These are phyloP conservation scores for Sturnira hondurensis DNA, from an alignment of 2,113 vertebrate species.

Conservation along the genomic window DNA sequence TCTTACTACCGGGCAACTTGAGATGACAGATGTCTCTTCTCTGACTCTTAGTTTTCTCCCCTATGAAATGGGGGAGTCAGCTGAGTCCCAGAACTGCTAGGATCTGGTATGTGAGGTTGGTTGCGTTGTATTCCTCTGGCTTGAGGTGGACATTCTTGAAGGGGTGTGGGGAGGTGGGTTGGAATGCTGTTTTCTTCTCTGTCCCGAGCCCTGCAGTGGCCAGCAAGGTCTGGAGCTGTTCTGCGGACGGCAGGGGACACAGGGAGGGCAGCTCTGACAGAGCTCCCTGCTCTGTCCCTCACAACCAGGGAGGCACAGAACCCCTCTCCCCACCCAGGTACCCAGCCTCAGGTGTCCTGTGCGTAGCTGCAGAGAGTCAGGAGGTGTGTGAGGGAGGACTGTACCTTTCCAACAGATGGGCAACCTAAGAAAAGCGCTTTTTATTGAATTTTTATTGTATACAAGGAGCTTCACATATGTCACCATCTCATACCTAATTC, in stretches of 20 bases:
- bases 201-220: neutral
- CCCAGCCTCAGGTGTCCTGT: neutral
- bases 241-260: rapidly evolving
- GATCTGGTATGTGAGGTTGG: neutral
- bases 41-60: neutral
- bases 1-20: neutral
- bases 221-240: neutral
- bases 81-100: neutral
- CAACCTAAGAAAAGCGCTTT: neutral
- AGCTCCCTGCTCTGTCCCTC: neutral
- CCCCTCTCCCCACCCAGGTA: neutral
- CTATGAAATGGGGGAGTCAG: neutral
- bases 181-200: neutral
- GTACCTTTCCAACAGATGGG: neutral
- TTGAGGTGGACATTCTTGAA: neutral
- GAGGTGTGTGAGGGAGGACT: neutral
- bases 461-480: neutral
- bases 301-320: neutral
- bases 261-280: neutral
- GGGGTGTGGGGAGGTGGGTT: neutral
- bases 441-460: neutral
- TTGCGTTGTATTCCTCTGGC: neutral
- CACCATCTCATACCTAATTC: neutral
- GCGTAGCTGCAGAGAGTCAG: neutral
- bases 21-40: neutral